These are phyloP conservation scores for Passer domesticus DNA, from an alignment of 2,113 vertebrate genomes.

Conservation along the genomic window DNA sequence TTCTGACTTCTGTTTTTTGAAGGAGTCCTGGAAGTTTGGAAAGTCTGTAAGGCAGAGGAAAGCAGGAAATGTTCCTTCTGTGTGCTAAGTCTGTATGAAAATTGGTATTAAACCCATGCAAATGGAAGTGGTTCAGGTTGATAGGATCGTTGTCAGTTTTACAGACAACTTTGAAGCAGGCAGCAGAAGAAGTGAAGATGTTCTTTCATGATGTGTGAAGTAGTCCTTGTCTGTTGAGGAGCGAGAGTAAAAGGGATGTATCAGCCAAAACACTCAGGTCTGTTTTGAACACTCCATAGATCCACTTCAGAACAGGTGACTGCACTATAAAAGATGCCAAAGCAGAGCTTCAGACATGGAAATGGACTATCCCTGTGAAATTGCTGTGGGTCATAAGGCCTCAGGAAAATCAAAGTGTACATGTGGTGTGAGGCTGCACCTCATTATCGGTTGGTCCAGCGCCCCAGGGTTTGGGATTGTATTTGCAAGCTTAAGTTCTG, in stretches of 20 bases:
- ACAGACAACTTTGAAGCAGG: background rate
- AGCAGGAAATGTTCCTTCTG: background rate
- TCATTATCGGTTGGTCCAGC: accelerated
- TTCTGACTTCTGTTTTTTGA: background rate
- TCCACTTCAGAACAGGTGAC: background rate
- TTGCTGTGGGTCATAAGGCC: background rate
- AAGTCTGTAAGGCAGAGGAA: background rate
- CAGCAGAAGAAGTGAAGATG: background rate
- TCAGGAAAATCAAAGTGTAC: background rate
- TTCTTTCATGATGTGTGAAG: background rate
- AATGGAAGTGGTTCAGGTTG: background rate
- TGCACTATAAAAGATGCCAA: background rate
- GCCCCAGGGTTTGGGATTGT: background rate
- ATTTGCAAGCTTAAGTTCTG: background rate
- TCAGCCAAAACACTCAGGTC: accelerated
- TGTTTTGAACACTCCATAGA: background rate
- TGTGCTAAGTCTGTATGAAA: background rate
- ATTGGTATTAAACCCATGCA: background rate
- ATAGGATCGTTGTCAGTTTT: background rate
- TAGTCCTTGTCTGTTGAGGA: background rate
- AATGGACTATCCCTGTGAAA: background rate
- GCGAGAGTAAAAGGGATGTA: background rate
- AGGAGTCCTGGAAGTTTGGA: background rate
- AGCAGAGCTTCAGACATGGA: background rate
- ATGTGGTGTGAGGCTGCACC: accelerated